These are phyloP conservation scores for Phataginus tricuspis DNA, from an alignment of 2,797 vertebrate genomes.

Conservation along the genomic window DNA sequence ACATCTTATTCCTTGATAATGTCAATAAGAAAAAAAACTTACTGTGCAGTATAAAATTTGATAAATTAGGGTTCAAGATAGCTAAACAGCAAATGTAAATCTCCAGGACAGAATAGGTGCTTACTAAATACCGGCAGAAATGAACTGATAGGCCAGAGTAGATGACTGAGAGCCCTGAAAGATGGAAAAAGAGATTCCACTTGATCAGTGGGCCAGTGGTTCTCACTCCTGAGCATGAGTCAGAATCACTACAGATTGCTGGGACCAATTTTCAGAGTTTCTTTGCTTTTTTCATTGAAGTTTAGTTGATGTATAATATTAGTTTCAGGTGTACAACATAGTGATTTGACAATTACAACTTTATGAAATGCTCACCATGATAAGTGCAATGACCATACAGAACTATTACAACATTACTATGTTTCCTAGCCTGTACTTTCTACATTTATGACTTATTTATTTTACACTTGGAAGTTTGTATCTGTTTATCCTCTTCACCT, in stretches of 20 bases:
- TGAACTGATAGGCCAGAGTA: not conserved
- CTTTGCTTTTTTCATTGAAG: no score
- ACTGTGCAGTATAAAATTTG: not conserved
- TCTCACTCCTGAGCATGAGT: not conserved
- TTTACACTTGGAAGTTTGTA: no score
- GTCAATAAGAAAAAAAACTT: not conserved
- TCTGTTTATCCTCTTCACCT: no score
- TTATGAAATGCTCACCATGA: no score
- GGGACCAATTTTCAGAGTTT: not conserved
- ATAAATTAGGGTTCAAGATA: not conserved
- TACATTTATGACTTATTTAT: no score
- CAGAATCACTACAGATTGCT: not conserved
- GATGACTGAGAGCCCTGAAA: not conserved
- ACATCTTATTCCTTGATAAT: constrained; percentile 31
- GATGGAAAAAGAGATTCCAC: not conserved
- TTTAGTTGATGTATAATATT: no score
- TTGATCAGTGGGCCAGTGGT: not conserved
- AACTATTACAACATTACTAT: no score
- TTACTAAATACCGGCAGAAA: not conserved
- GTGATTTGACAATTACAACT: no score
- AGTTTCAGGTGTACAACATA: no score
- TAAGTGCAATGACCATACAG: no score
- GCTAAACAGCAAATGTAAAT: not conserved
- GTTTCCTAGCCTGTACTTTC: no score
- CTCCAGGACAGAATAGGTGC: not conserved